These are phyloP conservation scores for Sarcophaga rosellei DNA, from an alignment of 2,888 invertebrate species.

Conservation along the genomic window DNA sequence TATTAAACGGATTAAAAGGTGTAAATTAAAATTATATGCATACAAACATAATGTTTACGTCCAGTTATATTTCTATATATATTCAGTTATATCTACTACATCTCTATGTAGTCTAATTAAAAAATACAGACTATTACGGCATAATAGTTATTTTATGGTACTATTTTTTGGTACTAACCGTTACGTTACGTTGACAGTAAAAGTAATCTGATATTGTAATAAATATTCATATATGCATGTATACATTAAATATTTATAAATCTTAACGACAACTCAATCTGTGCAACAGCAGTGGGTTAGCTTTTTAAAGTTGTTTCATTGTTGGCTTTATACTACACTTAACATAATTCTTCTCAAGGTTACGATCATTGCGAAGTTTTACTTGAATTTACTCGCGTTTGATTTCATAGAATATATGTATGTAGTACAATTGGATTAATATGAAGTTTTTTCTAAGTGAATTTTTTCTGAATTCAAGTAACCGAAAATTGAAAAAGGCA, in stretches of 20 bases:
- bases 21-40: too few species aligned
- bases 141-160: not conserved
- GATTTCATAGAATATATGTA: not conserved
- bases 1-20: too few species aligned
- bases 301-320: constrained; percentile 41
- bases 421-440: too few species aligned
- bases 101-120: not conserved
- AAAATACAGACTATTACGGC: not conserved
- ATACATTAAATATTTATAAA: constrained; percentile 17
- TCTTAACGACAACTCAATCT: constrained; percentile 25
- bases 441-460: too few species aligned
- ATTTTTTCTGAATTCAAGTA: too few species aligned
- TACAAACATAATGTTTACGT: too few species aligned
- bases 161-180: constrained; percentile 1
- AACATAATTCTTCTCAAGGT: constrained; percentile 67
- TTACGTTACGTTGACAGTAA: constrained; percentile 19
- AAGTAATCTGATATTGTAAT: constrained; percentile 39
- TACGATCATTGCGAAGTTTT: constrained; percentile 69
- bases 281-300: constrained; percentile 26
- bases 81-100: not conserved
- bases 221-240: constrained; percentile 6
- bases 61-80: not conserved
- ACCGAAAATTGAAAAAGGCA: too few species aligned
- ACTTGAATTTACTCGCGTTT: constrained; percentile 29
- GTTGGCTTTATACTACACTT: constrained; percentile 13